Evolutionary conservation across 2,888 invertebrate genomes (phyloP), one percentile per base, ranked within the genome.

Genomic region (Anticlea derivata): DNA sequence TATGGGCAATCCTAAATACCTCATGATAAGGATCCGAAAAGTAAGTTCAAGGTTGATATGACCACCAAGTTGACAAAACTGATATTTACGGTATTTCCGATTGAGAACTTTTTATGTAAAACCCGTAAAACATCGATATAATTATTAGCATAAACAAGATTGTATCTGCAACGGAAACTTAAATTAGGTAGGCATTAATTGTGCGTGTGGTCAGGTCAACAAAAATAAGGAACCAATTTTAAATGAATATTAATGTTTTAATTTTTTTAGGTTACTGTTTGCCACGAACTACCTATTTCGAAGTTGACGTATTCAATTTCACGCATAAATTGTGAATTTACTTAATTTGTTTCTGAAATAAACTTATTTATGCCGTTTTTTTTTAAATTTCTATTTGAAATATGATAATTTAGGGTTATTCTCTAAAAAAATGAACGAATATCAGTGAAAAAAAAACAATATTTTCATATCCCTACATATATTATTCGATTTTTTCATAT

Each of bases 61-160:
- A 7, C 17, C 77, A 74, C 60, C 62, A 66, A 62, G 68, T 61
- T 50, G 48, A 49, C 37, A 58, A 65, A 69, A 61, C 65, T 50
- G 69, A 57, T 72, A 69, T 73, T 82, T 80, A 80, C 66, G 85
- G 87, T 77, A 86, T 87, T 87, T 87, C 87, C 85, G 86, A 81
- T 85, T 74, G 78, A 66, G 66, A 50, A 81, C 78, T 79, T 79
- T 83, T 83, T 78, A 75, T 64, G 58, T 55, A 17, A 17, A 54
- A 30, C 65, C 61, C 68, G 73, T 66, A 78, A 75, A 78, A 79
- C 72, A 67, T 64, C 61, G 63, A 75, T 75, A 64, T 64, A 68
- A 69, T 75, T 78, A 79, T 80, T 82, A 76, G 70, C 83, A 87
- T 87, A 83, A 81, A 83, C 82, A 76, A 75, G 78, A 78, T 81